These are phyloP conservation scores for Podocnemis expansa DNA, from an alignment of 2,113 vertebrate genomes.

Conservation along the genomic window DNA sequence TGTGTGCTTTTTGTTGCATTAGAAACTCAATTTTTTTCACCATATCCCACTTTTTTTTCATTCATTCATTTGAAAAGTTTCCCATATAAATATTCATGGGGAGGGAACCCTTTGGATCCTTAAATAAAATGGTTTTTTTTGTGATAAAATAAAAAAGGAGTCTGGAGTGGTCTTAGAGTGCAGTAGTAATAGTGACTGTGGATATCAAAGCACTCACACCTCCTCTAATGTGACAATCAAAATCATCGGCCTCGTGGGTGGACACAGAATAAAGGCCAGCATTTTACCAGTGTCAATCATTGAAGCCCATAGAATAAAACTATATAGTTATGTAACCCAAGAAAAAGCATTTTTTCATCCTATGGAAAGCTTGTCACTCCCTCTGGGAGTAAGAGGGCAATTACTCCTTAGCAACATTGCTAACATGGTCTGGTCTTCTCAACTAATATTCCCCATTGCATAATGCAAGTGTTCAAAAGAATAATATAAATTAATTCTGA, in stretches of 20 bases:
- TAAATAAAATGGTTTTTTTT: background rate
- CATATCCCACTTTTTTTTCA: background rate
- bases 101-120: too few species aligned
- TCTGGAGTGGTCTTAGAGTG: background rate
- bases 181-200: too few species aligned
- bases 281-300: rapidly evolving
- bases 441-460: background rate
- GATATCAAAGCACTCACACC: background rate
- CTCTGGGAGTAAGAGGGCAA: too few species aligned
- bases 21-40: background rate
- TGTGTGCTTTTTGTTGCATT: background rate
- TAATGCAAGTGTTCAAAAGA: background rate
- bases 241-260: background rate
- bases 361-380: too few species aligned
- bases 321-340: background rate
- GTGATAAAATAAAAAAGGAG: background rate
- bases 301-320: too few species aligned
- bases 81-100: rapidly evolving
- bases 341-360: too few species aligned
- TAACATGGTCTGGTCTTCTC: background rate
- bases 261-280: background rate
- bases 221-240: rapidly evolving
- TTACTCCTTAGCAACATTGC: too few species aligned
- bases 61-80: background rate
- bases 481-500: background rate